Evolutionary conservation across 2,888 invertebrate species (phyloP).

Genomic region (Stenodera caucasica): DNA sequence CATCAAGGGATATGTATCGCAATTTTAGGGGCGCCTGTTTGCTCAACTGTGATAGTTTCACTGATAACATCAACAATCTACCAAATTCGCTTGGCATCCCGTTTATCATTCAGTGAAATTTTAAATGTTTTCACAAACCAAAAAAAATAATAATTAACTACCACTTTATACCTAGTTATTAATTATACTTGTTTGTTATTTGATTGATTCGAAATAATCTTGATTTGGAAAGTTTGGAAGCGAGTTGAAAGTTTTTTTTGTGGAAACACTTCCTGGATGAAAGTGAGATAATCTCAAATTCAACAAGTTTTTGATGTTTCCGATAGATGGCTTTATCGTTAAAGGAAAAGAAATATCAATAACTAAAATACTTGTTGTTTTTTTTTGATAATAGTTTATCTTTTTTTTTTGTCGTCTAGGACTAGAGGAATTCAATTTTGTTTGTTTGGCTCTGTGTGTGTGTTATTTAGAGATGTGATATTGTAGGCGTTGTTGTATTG

Average conservation of each 20-base stretch:
- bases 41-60: conserved; percentile 51
- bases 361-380: conserved; percentile 24
- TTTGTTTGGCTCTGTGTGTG: too few species aligned
- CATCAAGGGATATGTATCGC: conserved; percentile 51
- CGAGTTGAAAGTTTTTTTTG: background rate
- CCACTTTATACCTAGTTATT: too few species aligned
- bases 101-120: conserved; percentile 53
- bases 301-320: conserved; percentile 26
- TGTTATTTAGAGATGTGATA: background rate
- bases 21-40: conserved; percentile 54
- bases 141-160: too few species aligned
- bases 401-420: too few species aligned
- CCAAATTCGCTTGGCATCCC: conserved; percentile 48
- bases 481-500: background rate
- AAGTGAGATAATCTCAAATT: conserved; percentile 18
- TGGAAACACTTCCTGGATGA: background rate
- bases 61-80: conserved; percentile 57
- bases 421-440: too few species aligned
- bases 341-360: conserved; percentile 18
- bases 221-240: background rate
- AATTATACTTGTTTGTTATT: background rate
- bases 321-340: conserved; percentile 12
- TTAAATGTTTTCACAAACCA: conserved; percentile 40
- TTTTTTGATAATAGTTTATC: conserved; percentile 1
- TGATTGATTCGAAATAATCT: background rate